Conservation (phyloP, 2,797 vertebrate species). For the Dryobates pubescens region DNA sequence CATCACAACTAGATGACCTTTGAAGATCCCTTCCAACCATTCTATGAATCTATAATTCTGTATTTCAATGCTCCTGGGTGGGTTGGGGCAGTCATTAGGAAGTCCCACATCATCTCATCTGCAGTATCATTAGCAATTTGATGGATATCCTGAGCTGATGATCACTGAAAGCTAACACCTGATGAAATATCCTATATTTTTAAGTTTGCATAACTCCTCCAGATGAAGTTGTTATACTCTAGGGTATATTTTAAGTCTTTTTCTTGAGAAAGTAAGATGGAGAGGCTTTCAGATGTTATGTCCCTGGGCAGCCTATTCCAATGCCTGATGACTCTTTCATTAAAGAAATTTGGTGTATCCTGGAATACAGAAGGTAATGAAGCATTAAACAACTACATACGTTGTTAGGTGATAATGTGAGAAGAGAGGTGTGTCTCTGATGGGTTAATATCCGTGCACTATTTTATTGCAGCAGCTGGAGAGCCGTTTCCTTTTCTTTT, state of each 20-base stretch:
- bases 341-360: background rate
- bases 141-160: background rate
- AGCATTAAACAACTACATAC: background rate
- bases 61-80: background rate
- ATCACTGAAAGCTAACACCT: background rate
- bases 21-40: background rate
- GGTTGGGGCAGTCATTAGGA: background rate
- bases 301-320: too few species aligned
- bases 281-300: background rate
- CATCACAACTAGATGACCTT: background rate
- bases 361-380: background rate
- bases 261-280: background rate
- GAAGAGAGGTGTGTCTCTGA: background rate
- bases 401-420: background rate
- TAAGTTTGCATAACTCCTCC: background rate
- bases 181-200: background rate
- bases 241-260: rapidly evolving
- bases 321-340: too few species aligned
- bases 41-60: background rate
- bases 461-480: background rate
- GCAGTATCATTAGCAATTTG: background rate
- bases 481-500: background rate
- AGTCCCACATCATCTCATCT: background rate
- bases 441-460: background rate
- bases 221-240: background rate